A percentile compares a stretch with the other conserved stretches of the same genome.
Conservation (phyloP, 2,888 invertebrate genomes). For the Lamproptera curius region DNA sequence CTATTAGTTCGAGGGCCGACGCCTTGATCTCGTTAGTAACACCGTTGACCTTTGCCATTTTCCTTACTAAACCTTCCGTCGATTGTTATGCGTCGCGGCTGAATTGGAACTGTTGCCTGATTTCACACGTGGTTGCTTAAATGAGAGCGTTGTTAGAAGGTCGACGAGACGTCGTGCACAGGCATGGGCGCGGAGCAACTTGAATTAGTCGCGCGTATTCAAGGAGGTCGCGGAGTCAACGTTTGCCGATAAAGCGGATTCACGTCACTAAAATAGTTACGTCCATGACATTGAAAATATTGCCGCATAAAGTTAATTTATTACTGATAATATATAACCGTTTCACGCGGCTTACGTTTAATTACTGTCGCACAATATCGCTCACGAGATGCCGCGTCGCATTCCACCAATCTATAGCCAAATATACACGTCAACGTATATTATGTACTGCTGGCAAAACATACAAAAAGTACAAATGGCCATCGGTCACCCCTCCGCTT, state of each 20-base stretch:
- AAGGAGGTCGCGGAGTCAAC: background rate
- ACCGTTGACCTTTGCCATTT: conserved; percentile 23
- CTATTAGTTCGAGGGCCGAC: conserved; percentile 66
- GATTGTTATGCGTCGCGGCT: conserved; percentile 1
- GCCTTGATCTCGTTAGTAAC: conserved; percentile 54
- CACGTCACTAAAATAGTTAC: too few species aligned
- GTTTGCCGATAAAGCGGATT: conserved; percentile 14
- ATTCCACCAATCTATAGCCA: conserved; percentile 28
- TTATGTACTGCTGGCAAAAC: conserved; percentile 52
- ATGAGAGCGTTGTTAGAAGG: conserved; percentile 14
- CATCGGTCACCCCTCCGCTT: conserved; percentile 46
- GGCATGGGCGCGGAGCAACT: conserved; percentile 6
- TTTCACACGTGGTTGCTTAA: conserved; percentile 8
- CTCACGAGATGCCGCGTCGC: conserved; percentile 8
- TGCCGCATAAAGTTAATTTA: background rate
- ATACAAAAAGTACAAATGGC: conserved; percentile 57
- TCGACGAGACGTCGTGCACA: conserved; percentile 16
- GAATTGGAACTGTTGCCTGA: conserved; percentile 6
- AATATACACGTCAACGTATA: conserved; percentile 42
- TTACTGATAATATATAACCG: background rate
- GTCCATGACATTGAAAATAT: too few species aligned
- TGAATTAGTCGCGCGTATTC: conserved; percentile 3
- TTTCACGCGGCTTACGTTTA: background rate
- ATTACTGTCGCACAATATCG: background rate
- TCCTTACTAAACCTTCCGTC: background rate